These are phyloP conservation scores for Agonopterix alstromeriana DNA, from an alignment of 2,888 invertebrate species.

Conservation along the genomic window DNA sequence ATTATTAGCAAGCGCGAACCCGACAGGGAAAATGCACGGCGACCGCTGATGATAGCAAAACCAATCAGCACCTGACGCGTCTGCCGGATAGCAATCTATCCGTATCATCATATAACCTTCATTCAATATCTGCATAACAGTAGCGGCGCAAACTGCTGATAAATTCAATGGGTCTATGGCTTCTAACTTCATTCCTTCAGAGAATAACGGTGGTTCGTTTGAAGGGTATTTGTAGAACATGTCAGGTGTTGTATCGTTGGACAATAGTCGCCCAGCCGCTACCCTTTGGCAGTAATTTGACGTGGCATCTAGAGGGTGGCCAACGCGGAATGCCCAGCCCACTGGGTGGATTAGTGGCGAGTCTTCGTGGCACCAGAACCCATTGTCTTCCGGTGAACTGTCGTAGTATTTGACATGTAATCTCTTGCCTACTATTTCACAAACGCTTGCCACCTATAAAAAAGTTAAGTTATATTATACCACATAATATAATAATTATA, in stretches of 20 bases:
- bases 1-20: conserved; percentile 91
- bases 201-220: conserved; percentile 77
- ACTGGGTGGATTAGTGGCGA: conserved; percentile 96
- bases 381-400: conserved; percentile 85
- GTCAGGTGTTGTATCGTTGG: conserved; percentile 88
- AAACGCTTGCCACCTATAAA: conserved; percentile 86
- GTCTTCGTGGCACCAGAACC: conserved; percentile 98
- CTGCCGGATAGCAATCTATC: conserved; percentile 94
- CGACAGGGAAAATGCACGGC: conserved; percentile 96
- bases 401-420: conserved; percentile 94
- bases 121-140: conserved; percentile 94
- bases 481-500: not conserved
- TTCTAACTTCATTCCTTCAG: conserved; percentile 96
- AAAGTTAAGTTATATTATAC: not conserved
- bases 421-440: conserved; percentile 94
- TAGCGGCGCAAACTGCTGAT: conserved; percentile 95
- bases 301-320: conserved; percentile 92
- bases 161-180: conserved; percentile 98
- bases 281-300: conserved; percentile 85
- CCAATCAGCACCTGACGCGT: conserved; percentile 92
- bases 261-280: conserved; percentile 81
- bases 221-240: conserved; percentile 82
- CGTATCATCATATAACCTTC: conserved; percentile 97
- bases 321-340: conserved; percentile 95
- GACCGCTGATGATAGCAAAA: conserved; percentile 97